Evolutionary conservation across 23 tunicate genomes (phyloP), one percentile per base, ranked within the genome.

Genomic region (Ciona savignyi): DNA sequence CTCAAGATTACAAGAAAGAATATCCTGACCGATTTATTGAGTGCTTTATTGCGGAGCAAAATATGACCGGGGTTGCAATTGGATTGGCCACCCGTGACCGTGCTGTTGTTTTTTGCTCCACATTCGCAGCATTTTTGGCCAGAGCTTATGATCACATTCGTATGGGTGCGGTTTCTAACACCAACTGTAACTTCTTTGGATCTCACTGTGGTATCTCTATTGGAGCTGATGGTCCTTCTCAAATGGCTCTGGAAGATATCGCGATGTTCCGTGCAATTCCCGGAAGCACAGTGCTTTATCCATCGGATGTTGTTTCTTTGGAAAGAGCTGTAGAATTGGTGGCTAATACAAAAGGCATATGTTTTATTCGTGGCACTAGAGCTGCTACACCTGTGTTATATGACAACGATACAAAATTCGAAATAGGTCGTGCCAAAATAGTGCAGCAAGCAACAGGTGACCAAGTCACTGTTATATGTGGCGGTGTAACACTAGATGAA

Each of bases 41-140:
- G 64, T 94, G 99, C 72, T 94, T 85, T 68, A 94, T 94, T 56
- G 99, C 99, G n/a, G 99, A 94, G 35, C 99, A 94, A 70, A 86
- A 82, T 75, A 75, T 94, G 88, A 90, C 75, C 63, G 99, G 92
- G 1, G 99, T 79, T 0, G 95, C 81, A 4, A 87, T 94, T 34
- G 99, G 99, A 25, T 67, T 93, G 70, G 95, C 86, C 30, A 81
- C 89, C 25, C 73, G 99, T 48, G 88, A 82, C 27, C 76, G 99
- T 0, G 61, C 84, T 51, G 76, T 94, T 32, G 73, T 85, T 34
- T 94, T 94, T 64, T 74, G 81, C 77, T 77, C 85, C 65, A 94
- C 99, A 6, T 94, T 94, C 61, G 85, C 99, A 22, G 99, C 99
- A 9, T 94, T 94, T 51, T 74, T 80, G 63, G 74, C 82, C 65